These are phyloP conservation scores for Mus pahari DNA, from an alignment of 2,113 vertebrate genomes.

Conservation along the genomic window DNA sequence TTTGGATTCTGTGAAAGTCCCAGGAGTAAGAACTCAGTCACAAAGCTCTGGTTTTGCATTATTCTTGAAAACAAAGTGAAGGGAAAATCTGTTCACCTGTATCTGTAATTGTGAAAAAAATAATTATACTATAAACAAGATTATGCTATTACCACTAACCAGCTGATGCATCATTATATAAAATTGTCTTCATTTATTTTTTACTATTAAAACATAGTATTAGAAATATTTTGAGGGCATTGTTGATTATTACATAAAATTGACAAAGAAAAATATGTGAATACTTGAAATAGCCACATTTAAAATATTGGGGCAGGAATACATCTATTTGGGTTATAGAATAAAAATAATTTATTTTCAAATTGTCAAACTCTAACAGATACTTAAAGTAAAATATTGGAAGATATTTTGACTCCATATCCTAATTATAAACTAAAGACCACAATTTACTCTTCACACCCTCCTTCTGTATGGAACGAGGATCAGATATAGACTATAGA, in stretches of 20 bases:
- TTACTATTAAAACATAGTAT: background rate
- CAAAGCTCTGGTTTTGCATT: constrained; percentile 55
- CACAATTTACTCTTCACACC: background rate
- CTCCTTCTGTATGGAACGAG: background rate
- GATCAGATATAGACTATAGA: background rate
- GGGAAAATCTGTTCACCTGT: constrained; percentile 1
- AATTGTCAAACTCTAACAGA: background rate
- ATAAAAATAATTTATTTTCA: background rate
- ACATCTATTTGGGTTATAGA: background rate
- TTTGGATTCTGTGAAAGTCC: constrained; percentile 62
- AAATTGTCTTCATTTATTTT: background rate
- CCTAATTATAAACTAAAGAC: background rate
- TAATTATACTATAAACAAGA: background rate
- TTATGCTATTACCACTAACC: constrained; percentile 48
- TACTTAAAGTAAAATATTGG: background rate
- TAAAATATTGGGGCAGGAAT: background rate
- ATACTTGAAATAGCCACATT: background rate
- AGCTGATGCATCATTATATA: background rate
- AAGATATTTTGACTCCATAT: background rate
- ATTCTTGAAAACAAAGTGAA: background rate
- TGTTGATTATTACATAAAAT: background rate
- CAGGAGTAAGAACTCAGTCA: constrained; percentile 70
- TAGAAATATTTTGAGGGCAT: no score
- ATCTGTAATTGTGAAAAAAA: background rate
- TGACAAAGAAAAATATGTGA: background rate